Evolutionary conservation across 2,113 vertebrate genomes (phyloP), one percentile per base, ranked within the genome.

Genomic region (Jaculus jaculus): DNA sequence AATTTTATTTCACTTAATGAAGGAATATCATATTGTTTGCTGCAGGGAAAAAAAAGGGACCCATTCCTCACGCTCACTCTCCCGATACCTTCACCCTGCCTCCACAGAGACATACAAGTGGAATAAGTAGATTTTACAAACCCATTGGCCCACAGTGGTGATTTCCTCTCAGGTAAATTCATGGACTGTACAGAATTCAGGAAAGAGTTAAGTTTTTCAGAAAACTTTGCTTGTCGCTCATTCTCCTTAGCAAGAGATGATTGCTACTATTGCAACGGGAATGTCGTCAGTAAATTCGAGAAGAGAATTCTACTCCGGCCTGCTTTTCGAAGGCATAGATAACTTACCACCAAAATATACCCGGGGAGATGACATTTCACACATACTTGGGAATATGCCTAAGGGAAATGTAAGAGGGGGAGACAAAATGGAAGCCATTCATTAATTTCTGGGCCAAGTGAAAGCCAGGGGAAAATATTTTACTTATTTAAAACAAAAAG

Each of bases 401-500:
- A 89, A 39, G 93, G 93, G 89, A 97, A 96, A 96, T 96, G 89
- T 96, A 96, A 78, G 69, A 85, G 82, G 92, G 87, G 96, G 97
- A 96, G 91, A 84, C 84, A 7, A 63, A 93, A 95, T 96, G 96
- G 94, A 96, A 97, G 75, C 87, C 54, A 92, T 94, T 97, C 96
- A 72, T 54, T 95, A 97, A 94, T 95, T 93, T 94, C 94, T 96
- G 87, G 97, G 90, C 96, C 94, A 96, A 96, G 74, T 87, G 87
- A 92, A 83, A 96, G 91, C 96, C 93, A 96, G 85, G 60, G 93
- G 94, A 96, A 96, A 97, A 90, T 63, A 78, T 69, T 90, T 92
- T 32, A 65, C 84, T 82, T 75, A n/a, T 3, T 47, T 6, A 47
- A 47, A 47, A n/a, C 69, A 42, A 42, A 63, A 65, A 93, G n/a